Base-by-base conservation (phyloP, 2,113 vertebrate species). In the Pantherophis guttatus region DNA sequence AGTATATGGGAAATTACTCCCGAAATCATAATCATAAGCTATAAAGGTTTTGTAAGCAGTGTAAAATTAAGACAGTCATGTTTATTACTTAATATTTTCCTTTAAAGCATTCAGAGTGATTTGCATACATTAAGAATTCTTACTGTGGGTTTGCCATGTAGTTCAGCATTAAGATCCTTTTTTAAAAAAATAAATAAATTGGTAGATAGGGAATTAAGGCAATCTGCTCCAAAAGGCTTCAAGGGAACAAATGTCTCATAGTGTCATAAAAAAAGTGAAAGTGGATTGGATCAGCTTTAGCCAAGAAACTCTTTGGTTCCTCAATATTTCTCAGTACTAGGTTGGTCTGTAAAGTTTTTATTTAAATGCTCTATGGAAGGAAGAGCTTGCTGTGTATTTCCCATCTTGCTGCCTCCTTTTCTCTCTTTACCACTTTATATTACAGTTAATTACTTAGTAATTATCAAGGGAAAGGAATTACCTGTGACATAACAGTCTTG, bases 21-120 rank as follows among this genome's bases (percentile, higher is more conserved):
- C 70, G 92, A 96, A 95, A 94, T 96, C 96, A 95, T 75, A 93
- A 93, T 91, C 94, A 96, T 85, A 90, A 95, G 54, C 93, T 95
- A 96, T 97, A 93, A 95, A 96, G 95, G 95, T 95, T 97, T 94
- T 94, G 93, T 92, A 96, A 96, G 96, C 96, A 97, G 97, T 97
- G 97, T 96, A 95, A 95, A 97, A 96, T 97, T 90, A 91, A 55
- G 10, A 33, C 33, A 19, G 33, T 81, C 19, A 1, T 86, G 26
- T 39, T 26, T 48, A 57, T 11, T 39, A 29, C 12, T 44, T 26
- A 81, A 81, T 55, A 29, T 65, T 87, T 53, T 88, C 19, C 48
- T 33, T 39, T 54, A 70, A 44, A 87, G 19, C 39, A 19, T n/a
- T 85, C 52, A 91, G 11, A 57, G 23, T 39, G 48, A 87, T 92